Evolutionary conservation across 37 sponge, comb jelly and placozoan genomes (phyloP), one percentile per base, ranked within the genome.

Genomic region (Theonella swinhoei): DNA sequence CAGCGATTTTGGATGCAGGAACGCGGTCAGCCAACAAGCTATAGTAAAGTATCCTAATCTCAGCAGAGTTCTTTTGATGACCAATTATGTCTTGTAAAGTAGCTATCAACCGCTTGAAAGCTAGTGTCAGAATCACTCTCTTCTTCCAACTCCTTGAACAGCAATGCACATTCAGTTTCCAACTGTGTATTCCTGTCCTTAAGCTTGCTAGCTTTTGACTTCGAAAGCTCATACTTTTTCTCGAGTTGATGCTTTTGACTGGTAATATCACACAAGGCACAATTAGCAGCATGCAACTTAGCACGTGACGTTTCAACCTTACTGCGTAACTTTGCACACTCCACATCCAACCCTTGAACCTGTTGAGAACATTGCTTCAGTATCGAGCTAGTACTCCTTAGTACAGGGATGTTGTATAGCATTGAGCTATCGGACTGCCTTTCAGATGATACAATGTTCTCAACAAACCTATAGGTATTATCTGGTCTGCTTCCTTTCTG

Each of bases 391-490:
- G 36, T 47, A 42, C 70, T 68, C 30, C n/a, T 80, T 5, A n/a
- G 26, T 30, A 30, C 19, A 40, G 29, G 77, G 5, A 47, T 47
- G 35, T 34, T 36, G 32, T 79, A 79, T 34, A 65, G 5, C 66
- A 79, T 64, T 31, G 25, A n/a, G 22, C 64, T 34, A 23, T 64
- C 39, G 26, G 80, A 79, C 8, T 5, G 17, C 30, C 40, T 22
- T 29, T 79, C 41, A 65, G 80, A 62, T 63, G 66, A 30, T 26
- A 69, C 41, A 37, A 80, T 67, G 23, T 58, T 66, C 3, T 76
- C 70, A 37, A 85, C 58, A 58, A 75, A 85, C 25, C 85, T 54
- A 62, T 77, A 85, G 43, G 34, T 62, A 68, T 85, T 77, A 63
- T 76, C 70, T 35, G 85, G 78, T 60, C 63, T 71, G 33, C 61